A percentile compares a stretch with the other conserved stretches of the same genome.
These are phyloP conservation scores for Lucilia cuprina DNA, from an alignment of 1,140 invertebrate species.

Conservation along the genomic window DNA sequence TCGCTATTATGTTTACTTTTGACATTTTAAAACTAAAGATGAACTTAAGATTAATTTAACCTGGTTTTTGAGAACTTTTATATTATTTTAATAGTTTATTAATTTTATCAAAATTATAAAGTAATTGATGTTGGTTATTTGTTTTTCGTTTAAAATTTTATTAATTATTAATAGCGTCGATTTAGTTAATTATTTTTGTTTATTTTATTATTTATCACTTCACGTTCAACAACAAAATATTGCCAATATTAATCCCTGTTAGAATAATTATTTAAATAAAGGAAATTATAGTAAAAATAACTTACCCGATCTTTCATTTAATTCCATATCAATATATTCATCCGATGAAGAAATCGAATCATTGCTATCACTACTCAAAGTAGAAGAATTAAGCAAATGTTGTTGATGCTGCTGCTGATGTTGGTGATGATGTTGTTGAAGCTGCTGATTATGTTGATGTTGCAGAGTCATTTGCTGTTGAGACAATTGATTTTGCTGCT, in stretches of 20 bases:
- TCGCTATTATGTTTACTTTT: too few relatives aligned
- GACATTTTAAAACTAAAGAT: too few relatives aligned
- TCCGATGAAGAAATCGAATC: constrained; percentile 52
- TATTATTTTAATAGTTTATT: too few relatives aligned
- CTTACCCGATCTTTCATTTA: constrained; percentile 22
- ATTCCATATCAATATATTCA: constrained; percentile 44
- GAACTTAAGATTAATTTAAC: too few relatives aligned
- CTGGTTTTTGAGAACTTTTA: too few relatives aligned
- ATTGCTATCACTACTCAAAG: constrained; percentile 35
- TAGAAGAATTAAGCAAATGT: constrained; percentile 28
- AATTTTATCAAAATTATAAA: too few relatives aligned
- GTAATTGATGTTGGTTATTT: too few relatives aligned
- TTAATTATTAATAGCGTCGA: too few relatives aligned
- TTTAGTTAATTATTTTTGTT: not conserved
- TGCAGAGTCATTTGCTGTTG: constrained; percentile 38
- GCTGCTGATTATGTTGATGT: constrained; percentile 36
- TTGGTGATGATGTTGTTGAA: not conserved
- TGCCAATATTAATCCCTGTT: constrained; percentile 4
- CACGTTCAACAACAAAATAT: constrained; percentile 3
- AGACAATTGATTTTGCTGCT: not conserved
- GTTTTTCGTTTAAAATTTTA: too few relatives aligned
- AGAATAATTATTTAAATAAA: too few relatives aligned
- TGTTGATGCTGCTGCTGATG: constrained; percentile 29
- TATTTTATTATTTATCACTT: not conserved
- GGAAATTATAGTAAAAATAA: not conserved